Conservation (phyloP, 2,888 invertebrate genomes). For the Nezara viridula region DNA sequence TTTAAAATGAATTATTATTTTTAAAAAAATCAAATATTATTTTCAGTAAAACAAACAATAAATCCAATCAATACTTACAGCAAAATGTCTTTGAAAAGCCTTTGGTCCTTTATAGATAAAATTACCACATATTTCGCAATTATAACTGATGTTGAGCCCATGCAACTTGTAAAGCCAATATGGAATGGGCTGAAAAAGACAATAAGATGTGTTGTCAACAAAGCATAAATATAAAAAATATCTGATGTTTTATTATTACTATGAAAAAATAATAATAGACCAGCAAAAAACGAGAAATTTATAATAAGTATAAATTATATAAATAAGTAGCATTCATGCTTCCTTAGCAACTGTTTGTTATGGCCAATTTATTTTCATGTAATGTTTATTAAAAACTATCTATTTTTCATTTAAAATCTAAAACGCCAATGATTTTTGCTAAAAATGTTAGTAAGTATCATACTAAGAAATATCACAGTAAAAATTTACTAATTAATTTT, state of each 20-base stretch:
- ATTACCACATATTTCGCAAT: slow-evolving; percentile 99
- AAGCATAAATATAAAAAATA: not conserved
- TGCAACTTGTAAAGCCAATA: slow-evolving; percentile 99
- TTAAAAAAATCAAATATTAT: not conserved
- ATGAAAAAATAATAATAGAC: not conserved
- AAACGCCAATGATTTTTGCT: no score
- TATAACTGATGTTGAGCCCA: slow-evolving; percentile 98
- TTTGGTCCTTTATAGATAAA: slow-evolving; percentile 99
- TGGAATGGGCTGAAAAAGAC: slow-evolving; percentile 77
- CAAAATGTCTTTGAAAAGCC: slow-evolving; percentile 99
- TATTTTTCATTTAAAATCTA: no score
- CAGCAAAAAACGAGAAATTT: no score
- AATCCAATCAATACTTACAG: slow-evolving; percentile 76
- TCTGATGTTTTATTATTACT: not conserved
- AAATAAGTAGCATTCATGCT: no score
- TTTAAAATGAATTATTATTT: no score
- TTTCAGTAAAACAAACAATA: not conserved
- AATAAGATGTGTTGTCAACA: not conserved
- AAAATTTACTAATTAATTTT: no score
- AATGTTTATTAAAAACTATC: no score
- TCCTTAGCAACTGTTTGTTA: no score
- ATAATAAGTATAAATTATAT: no score
- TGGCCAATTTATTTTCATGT: no score
- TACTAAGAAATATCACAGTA: no score
- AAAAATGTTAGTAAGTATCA: no score